These are phyloP conservation scores for Drosophila gunungcola DNA, from an alignment of 1,140 invertebrate species.

Conservation along the genomic window DNA sequence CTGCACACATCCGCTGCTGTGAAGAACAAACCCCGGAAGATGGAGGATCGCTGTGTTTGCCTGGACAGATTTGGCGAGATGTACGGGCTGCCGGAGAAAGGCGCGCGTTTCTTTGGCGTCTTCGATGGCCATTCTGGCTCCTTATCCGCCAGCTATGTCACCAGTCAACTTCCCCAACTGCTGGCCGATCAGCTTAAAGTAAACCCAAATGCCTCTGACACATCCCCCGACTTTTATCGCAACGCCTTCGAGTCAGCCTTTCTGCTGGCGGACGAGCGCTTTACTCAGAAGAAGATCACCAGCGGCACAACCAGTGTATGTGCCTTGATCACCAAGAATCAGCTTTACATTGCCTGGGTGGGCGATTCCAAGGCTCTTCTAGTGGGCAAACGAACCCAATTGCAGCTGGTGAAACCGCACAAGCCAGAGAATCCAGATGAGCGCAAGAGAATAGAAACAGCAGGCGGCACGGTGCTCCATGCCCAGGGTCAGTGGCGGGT, in stretches of 20 bases:
- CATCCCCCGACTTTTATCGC: constrained; percentile 77
- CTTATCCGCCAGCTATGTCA: constrained; percentile 94
- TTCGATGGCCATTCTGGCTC: constrained; percentile 98
- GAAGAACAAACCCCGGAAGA: constrained; percentile 81
- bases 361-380: constrained; percentile 97
- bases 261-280: constrained; percentile 91
- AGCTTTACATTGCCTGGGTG: constrained; percentile 94
- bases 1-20: constrained; percentile 43
- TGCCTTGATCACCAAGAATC: constrained; percentile 86
- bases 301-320: constrained; percentile 95
- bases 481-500: constrained; percentile 80
- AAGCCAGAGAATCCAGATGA: constrained; percentile 87
- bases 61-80: constrained; percentile 66
- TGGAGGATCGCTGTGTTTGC: constrained; percentile 81
- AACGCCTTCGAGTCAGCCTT: constrained; percentile 89
- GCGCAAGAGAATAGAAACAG: constrained; percentile 63
- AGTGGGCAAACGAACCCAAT: constrained; percentile 86
- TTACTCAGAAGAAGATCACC: constrained; percentile 89
- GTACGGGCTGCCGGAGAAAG: constrained; percentile 40
- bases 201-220: not conserved
- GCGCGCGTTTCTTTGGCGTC: constrained; percentile 92
- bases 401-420: constrained; percentile 92
- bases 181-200: constrained; percentile 89
- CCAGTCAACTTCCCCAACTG: constrained; percentile 94
- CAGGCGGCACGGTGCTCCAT: constrained; percentile 71